These are phyloP conservation scores for Cacajao melanocephalus DNA, from an alignment of 2,797 vertebrate genomes.

Conservation along the genomic window DNA sequence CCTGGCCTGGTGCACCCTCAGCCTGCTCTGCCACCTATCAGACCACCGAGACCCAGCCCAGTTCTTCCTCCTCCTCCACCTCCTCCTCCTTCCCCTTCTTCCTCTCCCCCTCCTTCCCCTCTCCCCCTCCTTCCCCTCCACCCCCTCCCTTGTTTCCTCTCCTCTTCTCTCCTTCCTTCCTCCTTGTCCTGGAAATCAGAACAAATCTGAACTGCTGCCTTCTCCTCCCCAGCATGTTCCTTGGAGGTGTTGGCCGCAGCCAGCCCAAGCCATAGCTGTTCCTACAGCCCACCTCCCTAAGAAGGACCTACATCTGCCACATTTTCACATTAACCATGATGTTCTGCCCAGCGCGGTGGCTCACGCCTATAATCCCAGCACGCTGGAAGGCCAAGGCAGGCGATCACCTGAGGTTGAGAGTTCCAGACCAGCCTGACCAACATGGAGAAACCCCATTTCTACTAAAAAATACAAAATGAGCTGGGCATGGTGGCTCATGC, in stretches of 20 bases:
- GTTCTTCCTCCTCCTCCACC: background rate
- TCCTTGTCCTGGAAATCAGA: background rate
- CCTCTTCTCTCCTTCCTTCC: background rate
- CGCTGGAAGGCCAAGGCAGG: no score
- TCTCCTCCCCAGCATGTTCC: background rate
- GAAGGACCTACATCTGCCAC: fast-evolving
- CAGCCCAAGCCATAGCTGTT: background rate
- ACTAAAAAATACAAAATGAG: no score
- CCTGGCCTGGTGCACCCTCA: background rate
- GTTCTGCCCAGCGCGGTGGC: background rate
- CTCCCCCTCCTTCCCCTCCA: background rate
- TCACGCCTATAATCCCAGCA: no score
- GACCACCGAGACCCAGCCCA: background rate
- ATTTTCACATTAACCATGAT: background rate
- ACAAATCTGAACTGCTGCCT: background rate
- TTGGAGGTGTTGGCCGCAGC: background rate
- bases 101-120: no score
- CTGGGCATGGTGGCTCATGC: no score
- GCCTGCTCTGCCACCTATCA: background rate
- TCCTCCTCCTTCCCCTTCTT: no score
- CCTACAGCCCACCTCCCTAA: background rate
- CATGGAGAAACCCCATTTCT: no score
- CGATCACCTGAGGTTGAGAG: no score
- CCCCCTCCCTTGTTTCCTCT: background rate
- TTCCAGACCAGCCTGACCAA: no score